Evolutionary conservation across 2,797 vertebrate species (phyloP).

Genomic region (Euthynnus affinis): DNA sequence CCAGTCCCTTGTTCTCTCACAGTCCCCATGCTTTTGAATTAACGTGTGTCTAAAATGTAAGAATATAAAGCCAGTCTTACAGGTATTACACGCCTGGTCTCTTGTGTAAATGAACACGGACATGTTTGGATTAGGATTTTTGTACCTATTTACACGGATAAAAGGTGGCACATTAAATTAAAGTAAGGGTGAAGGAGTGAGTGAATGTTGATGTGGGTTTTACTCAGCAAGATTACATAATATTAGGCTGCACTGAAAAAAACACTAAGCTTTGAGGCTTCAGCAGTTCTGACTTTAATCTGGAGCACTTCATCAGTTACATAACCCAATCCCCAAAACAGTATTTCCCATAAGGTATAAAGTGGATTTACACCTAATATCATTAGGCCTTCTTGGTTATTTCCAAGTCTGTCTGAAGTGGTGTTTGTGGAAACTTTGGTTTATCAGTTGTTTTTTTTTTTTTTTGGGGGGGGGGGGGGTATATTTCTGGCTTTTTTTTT

Average conservation of each 20-base stretch:
- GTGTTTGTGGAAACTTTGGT: background rate
- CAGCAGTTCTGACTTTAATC: slow-evolving; percentile 69
- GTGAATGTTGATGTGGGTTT: slow-evolving; percentile 45
- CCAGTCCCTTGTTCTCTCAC: slow-evolving; percentile 15
- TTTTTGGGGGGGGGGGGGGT: too few relatives aligned
- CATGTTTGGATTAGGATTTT: slow-evolving; percentile 37
- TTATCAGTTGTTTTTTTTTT: background rate
- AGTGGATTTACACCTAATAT: slow-evolving; percentile 62
- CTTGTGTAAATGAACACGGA: slow-evolving; percentile 14
- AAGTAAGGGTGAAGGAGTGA: slow-evolving; percentile 49
- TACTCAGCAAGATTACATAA: slow-evolving; percentile 66
- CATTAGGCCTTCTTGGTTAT: slow-evolving; percentile 35
- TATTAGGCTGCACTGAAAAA: slow-evolving; percentile 51
- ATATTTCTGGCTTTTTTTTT: slow-evolving; percentile 4
- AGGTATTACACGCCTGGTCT: slow-evolving; percentile 30
- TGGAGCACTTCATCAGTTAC: slow-evolving; percentile 67
- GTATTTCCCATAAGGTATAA: slow-evolving; percentile 55
- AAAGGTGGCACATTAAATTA: slow-evolving; percentile 52
- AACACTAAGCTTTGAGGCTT: slow-evolving; percentile 60
- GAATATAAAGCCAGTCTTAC: slow-evolving; percentile 29
- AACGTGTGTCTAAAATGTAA: slow-evolving; percentile 14
- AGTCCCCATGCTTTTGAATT: background rate
- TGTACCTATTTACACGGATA: slow-evolving; percentile 43
- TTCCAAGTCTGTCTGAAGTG: slow-evolving; percentile 29
- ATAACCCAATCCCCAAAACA: slow-evolving; percentile 71